Conservation (phyloP, 2,888 invertebrate genomes). For the Chirona hameri region DNA sequence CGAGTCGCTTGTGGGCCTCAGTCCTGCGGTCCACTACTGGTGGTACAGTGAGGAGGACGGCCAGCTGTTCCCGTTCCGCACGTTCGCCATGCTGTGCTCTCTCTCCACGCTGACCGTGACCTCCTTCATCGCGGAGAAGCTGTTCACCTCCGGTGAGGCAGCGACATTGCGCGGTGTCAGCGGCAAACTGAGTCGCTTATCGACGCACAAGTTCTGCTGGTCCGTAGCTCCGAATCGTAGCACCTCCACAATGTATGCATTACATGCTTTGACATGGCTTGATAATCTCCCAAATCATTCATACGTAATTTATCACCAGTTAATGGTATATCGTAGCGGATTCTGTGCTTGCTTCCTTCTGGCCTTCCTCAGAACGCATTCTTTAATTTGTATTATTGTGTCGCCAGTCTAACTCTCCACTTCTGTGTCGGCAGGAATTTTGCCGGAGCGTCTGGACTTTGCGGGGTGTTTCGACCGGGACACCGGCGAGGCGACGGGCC, state of each 20-base stretch:
- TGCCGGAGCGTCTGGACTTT: not conserved
- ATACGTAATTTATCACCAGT: no score
- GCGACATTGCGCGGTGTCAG: not conserved
- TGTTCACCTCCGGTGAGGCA: not conserved
- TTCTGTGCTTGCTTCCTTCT: no score
- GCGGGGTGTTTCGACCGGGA: not conserved
- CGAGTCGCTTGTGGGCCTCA: slow-evolving; percentile 33
- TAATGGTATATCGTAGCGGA: no score
- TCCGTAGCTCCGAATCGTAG: no score
- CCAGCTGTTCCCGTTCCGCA: slow-evolving; percentile 39
- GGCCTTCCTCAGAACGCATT: no score
- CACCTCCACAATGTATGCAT: no score
- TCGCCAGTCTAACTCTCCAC: no score
- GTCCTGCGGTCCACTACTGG: slow-evolving; percentile 34
- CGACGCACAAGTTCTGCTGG: no score
- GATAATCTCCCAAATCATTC: no score
- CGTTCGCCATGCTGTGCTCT: not conserved
- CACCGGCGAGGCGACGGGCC: not conserved
- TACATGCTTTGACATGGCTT: no score
- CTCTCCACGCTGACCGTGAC: not conserved
- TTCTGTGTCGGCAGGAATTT: not conserved
- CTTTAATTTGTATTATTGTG: no score
- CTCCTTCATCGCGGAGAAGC: not conserved
- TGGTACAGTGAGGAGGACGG: slow-evolving; percentile 34
- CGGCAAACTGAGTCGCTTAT: no score